Evolutionary conservation across 2,113 vertebrate genomes (phyloP).

Genomic region (Zosterops pallidus): DNA sequence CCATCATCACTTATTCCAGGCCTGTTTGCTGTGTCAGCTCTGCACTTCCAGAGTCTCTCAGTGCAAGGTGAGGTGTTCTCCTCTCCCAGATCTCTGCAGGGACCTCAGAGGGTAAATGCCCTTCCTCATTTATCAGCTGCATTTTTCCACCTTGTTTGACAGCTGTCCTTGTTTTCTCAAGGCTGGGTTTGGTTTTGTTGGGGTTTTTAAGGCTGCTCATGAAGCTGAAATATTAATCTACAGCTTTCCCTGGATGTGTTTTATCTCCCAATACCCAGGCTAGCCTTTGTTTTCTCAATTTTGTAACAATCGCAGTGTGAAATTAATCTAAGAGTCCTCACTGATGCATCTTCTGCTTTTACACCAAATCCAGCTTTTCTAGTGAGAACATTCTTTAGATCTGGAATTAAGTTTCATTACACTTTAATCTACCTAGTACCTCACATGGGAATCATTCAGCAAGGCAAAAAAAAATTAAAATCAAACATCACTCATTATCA

Average conservation of each 20-base stretch:
- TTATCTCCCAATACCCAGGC: background rate
- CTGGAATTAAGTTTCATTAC: background rate
- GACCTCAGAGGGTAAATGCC: background rate
- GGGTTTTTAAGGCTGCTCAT: background rate
- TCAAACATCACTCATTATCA: background rate
- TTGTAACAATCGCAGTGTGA: background rate
- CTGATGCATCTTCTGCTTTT: background rate
- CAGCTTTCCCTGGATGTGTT: background rate
- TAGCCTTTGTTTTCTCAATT: background rate
- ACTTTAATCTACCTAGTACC: background rate
- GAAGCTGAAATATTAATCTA: background rate
- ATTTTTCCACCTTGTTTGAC: background rate
- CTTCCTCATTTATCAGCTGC: background rate
- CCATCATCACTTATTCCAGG: background rate
- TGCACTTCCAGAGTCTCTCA: background rate
- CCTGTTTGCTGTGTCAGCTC: conserved; percentile 19
- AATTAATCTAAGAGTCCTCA: background rate
- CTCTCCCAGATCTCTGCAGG: background rate
- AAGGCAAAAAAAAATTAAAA: background rate
- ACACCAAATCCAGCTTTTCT: background rate
- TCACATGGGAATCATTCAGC: background rate
- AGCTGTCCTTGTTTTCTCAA: background rate
- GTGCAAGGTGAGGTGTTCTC: background rate
- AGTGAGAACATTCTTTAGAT: background rate
- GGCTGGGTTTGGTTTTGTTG: rapidly evolving